These are phyloP conservation scores for Rhaphigaster nebulosa DNA, from an alignment of 2,888 invertebrate species.

Conservation along the genomic window DNA sequence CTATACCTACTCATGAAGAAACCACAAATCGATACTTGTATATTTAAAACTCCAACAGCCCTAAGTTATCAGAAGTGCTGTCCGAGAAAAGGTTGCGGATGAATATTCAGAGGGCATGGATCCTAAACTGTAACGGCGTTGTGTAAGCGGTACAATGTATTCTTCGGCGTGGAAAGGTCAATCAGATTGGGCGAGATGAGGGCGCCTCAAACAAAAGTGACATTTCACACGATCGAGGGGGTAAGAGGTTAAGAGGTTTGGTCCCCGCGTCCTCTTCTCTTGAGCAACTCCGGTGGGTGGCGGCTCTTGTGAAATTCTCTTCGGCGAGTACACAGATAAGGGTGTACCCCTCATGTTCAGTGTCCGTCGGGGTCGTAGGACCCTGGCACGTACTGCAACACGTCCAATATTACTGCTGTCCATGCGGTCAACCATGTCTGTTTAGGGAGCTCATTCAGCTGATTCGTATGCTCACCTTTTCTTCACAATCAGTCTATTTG, in stretches of 20 bases:
- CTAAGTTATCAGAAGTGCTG: not conserved
- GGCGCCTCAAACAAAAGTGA: conserved; percentile 6
- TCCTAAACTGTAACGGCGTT: not conserved
- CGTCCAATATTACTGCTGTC: not conserved
- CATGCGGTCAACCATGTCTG: not conserved
- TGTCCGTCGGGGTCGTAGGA: not conserved
- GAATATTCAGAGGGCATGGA: not conserved
- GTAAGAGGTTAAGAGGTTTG: conserved; percentile 3
- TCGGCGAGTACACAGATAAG: not conserved
- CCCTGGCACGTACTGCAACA: not conserved
- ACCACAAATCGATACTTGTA: not conserved
- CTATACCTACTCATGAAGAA: not conserved
- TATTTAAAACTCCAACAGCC: not conserved
- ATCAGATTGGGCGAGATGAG: conserved; percentile 13
- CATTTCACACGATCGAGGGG: not conserved
- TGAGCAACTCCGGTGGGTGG: not conserved
- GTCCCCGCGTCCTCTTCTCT: not conserved
- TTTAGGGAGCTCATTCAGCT: not conserved
- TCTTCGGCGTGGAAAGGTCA: conserved; percentile 22
- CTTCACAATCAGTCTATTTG: not conserved
- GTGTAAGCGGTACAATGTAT: conserved; percentile 9
- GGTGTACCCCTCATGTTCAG: not conserved
- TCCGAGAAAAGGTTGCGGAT: conserved; percentile 5
- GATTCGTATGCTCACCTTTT: no score
- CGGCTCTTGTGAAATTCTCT: conserved; percentile 2